Evolutionary conservation across 1,140 invertebrate genomes (phyloP).

Genomic region (Leptopilina clavipes): DNA sequence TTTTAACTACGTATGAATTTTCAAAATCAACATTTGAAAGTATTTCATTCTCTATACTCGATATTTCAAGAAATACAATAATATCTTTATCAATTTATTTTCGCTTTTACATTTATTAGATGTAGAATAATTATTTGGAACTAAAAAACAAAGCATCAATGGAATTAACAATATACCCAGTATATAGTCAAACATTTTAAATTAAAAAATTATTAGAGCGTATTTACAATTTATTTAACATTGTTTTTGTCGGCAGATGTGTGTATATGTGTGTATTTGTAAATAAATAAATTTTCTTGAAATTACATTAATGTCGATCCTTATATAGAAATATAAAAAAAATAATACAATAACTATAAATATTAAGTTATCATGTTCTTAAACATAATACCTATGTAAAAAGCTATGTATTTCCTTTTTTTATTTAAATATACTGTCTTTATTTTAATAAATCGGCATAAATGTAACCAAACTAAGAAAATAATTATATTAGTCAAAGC

Average conservation of each 20-base stretch:
- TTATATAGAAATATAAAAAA: not conserved
- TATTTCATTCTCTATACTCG: not conserved
- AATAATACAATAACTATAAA: not conserved
- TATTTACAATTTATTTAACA: constrained; percentile 57
- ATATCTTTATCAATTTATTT: not conserved
- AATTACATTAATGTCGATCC: constrained; percentile 25
- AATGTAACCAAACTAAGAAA: not conserved
- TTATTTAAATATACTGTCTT: not conserved
- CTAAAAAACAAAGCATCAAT: constrained; percentile 34
- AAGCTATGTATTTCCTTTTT: not conserved
- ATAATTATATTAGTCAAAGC: not conserved
- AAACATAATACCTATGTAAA: not conserved
- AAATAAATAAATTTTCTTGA: constrained; percentile 3
- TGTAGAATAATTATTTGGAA: not conserved
- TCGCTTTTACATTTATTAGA: not conserved
- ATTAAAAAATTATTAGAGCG: constrained; percentile 37
- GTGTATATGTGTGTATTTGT: not conserved
- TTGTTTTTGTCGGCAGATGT: not conserved
- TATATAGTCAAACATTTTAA: constrained; percentile 50
- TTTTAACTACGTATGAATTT: not conserved
- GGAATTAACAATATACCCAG: constrained; percentile 47
- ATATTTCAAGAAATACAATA: not conserved
- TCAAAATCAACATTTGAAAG: not conserved
- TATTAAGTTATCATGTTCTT: not conserved
- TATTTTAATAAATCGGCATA: not conserved